These are phyloP conservation scores for Murina feae DNA, from an alignment of 2,113 vertebrate species.

Conservation along the genomic window DNA sequence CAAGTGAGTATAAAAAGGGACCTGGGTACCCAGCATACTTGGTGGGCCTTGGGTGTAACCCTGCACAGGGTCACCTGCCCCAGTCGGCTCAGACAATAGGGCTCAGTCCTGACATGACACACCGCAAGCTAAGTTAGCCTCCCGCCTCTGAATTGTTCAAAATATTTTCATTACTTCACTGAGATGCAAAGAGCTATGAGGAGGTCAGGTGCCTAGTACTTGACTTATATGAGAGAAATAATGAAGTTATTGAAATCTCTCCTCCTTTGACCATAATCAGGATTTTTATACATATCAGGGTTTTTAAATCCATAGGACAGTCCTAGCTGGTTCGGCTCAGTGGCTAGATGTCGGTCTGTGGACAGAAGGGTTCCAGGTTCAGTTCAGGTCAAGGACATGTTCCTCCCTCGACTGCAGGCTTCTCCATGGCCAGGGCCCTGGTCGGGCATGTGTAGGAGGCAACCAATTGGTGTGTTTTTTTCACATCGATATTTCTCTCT, in stretches of 20 bases:
- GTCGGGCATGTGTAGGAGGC: too few relatives aligned
- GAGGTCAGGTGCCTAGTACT: background rate
- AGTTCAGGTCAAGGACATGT: too few relatives aligned
- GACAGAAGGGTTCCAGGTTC: too few relatives aligned
- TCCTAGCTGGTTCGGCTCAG: too few relatives aligned
- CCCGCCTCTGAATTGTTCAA: background rate
- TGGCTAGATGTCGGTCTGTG: too few relatives aligned
- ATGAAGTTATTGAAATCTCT: background rate
- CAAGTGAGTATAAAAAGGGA: background rate
- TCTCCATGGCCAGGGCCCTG: too few relatives aligned
- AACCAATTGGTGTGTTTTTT: too few relatives aligned
- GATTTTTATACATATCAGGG: background rate
- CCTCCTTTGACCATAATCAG: background rate
- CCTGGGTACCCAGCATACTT: background rate
- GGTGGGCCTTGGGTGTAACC: background rate
- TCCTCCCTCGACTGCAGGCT: too few relatives aligned
- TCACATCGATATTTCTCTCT: too few relatives aligned
- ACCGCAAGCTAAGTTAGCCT: background rate
- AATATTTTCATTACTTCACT: background rate
- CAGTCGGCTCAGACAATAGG: rapidly evolving
- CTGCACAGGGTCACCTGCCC: background rate
- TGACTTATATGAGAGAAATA: background rate
- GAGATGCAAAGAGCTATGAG: background rate
- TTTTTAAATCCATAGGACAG: background rate
- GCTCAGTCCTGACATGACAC: rapidly evolving